Base-by-base conservation (phyloP, 2,113 vertebrate species). In the Leucopsar rothschildi region DNA sequence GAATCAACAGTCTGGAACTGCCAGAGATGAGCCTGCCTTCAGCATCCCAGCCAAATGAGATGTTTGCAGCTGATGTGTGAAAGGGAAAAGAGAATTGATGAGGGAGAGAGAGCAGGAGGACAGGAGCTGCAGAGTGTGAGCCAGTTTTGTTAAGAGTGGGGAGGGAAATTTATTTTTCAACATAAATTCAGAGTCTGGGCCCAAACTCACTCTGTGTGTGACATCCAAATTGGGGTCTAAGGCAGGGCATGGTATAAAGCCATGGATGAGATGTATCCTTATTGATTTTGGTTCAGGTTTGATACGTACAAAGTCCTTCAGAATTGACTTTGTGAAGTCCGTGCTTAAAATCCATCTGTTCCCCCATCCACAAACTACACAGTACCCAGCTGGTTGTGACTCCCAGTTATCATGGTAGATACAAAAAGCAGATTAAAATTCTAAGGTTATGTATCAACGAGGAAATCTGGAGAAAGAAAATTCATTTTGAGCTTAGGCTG, bases 41-140 rank as follows among this genome's bases (percentile, higher is more conserved):
- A 90, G 68, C 91, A 82, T 86, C 77, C 53, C 83, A 66, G 80
- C 89, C 91, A 95, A 97, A 96, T 89, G 86, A 96, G 89, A 72
- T 89, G 89, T 92, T 95, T 95, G 94, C 95, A 96, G 91, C 86
- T 95, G 95, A 96, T 92, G 81, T 96, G 94, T 95, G 95, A 96
- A 96, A 95, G 65, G 60, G 61, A 84, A 82, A 84, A 93, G 89
- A 50, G 92, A 93, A 93, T 10, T 96, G 92, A 86, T 88, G 86
- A 88, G 33, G 55, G 68, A 44, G 57, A 92, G 86, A 60, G 91
- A 89, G 72, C 73, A 47, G 77, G 64, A 91, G 82, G 90, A 81
- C 88, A 92, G 64, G 72, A 90, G 68, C 47, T 70, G 82, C 52
- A 49, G 72, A 60, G 40, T 40, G 18, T 8, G n/a, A 96, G 55